Evolutionary conservation across 2,888 invertebrate species (phyloP), one percentile per base, ranked within the genome.

Genomic region (Pilophorus perplexus): DNA sequence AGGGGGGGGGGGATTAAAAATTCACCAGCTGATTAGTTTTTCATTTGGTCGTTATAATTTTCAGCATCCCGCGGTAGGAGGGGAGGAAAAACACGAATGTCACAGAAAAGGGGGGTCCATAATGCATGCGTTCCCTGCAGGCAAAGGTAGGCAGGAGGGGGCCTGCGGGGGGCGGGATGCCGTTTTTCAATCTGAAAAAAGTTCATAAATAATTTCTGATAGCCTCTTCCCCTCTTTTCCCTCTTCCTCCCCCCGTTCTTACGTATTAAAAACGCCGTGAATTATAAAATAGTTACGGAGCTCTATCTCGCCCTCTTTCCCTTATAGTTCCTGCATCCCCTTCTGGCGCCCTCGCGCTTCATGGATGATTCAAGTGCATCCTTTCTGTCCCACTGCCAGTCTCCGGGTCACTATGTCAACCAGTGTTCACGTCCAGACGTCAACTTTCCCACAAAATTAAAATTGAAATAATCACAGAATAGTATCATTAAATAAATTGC

Each of bases 201-300:
- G 68, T 69, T 69, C 68, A 69, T 69, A 69, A 69, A 69, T 69
- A 67, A 69, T 69, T 69, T 69, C 57, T 57, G 55, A 46, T 66
- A 38, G 57, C 42, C 57, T 55, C 55, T 12, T 12, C 48, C 22
- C 22, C 22, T 20, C 23, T 12, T 20, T 23, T 18, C 48, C 16
- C 48, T 23, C 22, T 20, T 48, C 18, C 10, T n/a, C n/a, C n/a
- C n/a, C n/a, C 10, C 28, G 27, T 66, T 57, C 66, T 66, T 66
- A 57, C 66, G 57, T 66, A 66, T 66, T 66, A 66, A 66, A 66
- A 57, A 66, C 57, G 40, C 40, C 25, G 14, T 66, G 57, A 66
- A 66, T 66, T 57, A 66, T 66, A 66, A 57, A 65, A 52, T 52
- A 52, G 52, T 52, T 52, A 28, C 28, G 18, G n/a, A 16, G 27